Evolutionary conservation across 1,140 invertebrate species (phyloP).

Genomic region (Sarcophaga bullata): DNA sequence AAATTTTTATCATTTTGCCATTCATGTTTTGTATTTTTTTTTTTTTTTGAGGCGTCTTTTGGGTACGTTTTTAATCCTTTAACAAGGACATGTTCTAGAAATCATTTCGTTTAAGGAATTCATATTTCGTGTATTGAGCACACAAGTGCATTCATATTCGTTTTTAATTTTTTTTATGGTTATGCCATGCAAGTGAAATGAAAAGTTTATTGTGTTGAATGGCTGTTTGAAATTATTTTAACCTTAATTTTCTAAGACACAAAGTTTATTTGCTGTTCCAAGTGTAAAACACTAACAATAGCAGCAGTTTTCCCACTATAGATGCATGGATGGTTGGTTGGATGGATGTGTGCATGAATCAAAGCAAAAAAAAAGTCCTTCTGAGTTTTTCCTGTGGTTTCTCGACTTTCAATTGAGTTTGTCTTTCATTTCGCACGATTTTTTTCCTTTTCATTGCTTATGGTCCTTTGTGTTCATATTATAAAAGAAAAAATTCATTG

Average conservation of each 20-base stretch:
- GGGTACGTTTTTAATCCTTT: background rate
- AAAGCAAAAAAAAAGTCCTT: background rate
- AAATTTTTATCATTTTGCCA: background rate
- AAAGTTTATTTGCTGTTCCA: background rate
- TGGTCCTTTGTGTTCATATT: background rate
- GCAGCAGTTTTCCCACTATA: background rate
- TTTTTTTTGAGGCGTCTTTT: background rate
- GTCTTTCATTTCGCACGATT: too few species aligned
- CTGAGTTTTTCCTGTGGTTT: background rate
- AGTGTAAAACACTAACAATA: slow-evolving; percentile 5
- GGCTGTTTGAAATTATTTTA: background rate
- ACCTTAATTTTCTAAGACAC: slow-evolving; percentile 6
- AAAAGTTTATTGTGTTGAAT: background rate
- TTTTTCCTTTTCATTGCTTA: background rate
- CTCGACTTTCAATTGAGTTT: background rate
- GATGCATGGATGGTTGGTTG: background rate
- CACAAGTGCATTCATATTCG: background rate
- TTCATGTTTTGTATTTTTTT: too few species aligned
- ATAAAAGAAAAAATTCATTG: background rate
- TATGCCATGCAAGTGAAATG: background rate
- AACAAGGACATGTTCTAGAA: background rate
- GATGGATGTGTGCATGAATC: background rate
- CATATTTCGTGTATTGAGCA: background rate
- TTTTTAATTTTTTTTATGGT: background rate
- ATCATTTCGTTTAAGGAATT: slow-evolving; percentile 4